Conservation (phyloP, 2,113 vertebrate genomes). For the Solea solea region DNA sequence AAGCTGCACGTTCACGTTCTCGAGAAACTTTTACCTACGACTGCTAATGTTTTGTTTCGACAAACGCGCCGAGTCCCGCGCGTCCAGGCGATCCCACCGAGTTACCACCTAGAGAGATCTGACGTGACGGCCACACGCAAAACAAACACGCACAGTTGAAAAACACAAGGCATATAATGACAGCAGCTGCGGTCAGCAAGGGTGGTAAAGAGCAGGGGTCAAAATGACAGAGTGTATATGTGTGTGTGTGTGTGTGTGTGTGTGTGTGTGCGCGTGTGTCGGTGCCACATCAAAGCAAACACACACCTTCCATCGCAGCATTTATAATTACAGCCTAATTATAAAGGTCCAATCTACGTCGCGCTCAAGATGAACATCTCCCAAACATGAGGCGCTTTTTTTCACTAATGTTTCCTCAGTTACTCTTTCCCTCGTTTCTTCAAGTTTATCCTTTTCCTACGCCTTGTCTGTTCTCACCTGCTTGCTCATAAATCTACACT, state of each 20-base stretch:
- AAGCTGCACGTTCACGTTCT: conserved; percentile 42
- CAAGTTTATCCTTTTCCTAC: background rate
- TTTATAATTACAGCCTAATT: conserved; percentile 60
- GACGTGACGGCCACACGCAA: conserved; percentile 70
- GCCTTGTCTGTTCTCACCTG: too few relatives aligned
- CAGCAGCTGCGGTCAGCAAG: conserved; percentile 48
- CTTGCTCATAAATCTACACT: too few relatives aligned
- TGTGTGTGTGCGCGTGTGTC: background rate
- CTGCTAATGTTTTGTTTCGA: conserved; percentile 30
- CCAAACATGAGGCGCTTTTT: background rate
- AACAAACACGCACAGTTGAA: conserved; percentile 50
- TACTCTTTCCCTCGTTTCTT: background rate
- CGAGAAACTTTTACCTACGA: conserved; percentile 53
- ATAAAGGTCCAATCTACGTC: conserved; percentile 21
- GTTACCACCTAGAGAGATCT: conserved; percentile 73
- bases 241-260: conserved; percentile 1
- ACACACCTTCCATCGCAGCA: conserved; percentile 58
- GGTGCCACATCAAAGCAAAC: conserved; percentile 72
- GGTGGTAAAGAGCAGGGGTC: conserved; percentile 53
- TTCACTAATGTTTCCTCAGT: background rate
- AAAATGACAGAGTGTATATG: conserved; percentile 68
- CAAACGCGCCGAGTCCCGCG: conserved; percentile 10
- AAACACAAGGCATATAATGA: conserved; percentile 9
- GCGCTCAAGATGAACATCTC: background rate
- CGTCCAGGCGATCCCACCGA: conserved; percentile 39